These are phyloP conservation scores for Psettodes erumei DNA, from an alignment of 2,113 vertebrate species.

Conservation along the genomic window DNA sequence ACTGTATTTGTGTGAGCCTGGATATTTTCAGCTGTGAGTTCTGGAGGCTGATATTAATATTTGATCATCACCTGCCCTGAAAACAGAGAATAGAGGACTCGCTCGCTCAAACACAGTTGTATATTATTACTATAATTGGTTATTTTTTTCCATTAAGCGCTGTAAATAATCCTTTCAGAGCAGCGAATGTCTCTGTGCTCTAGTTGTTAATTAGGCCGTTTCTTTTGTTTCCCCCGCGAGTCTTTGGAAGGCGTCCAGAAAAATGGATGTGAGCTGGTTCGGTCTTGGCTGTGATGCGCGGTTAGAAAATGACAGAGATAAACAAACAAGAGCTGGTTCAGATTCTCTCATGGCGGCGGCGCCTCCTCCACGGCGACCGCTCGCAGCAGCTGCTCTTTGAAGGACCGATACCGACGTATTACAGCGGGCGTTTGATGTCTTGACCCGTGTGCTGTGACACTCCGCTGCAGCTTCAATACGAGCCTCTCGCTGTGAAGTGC, in stretches of 20 bases:
- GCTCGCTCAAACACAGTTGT: not conserved
- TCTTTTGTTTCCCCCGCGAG: not conserved
- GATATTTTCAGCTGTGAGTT: not conserved
- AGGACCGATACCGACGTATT: not conserved
- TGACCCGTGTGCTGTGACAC: too few relatives aligned
- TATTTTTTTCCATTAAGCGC: not conserved
- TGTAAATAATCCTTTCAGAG: not conserved
- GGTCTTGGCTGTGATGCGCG: not conserved
- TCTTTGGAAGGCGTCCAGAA: not conserved
- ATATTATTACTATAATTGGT: not conserved
- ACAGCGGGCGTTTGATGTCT: not conserved
- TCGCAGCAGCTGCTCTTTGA: not conserved
- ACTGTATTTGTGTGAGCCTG: not conserved
- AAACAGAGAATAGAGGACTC: not conserved
- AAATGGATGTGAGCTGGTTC: not conserved
- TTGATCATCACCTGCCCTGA: not conserved
- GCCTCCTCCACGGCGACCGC: not conserved
- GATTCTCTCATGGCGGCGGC: not conserved
- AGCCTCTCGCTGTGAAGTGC: not conserved
- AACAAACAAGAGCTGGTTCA: not conserved
- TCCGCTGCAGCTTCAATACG: not conserved
- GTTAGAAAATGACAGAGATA: not conserved
- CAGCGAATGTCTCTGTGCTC: not conserved
- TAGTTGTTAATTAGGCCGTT: conserved; percentile 3
- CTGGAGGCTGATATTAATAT: not conserved